phyloP scores from a whole-genome alignment of 2,797 vertebrate species.

The Capromys pilorides region DNA sequence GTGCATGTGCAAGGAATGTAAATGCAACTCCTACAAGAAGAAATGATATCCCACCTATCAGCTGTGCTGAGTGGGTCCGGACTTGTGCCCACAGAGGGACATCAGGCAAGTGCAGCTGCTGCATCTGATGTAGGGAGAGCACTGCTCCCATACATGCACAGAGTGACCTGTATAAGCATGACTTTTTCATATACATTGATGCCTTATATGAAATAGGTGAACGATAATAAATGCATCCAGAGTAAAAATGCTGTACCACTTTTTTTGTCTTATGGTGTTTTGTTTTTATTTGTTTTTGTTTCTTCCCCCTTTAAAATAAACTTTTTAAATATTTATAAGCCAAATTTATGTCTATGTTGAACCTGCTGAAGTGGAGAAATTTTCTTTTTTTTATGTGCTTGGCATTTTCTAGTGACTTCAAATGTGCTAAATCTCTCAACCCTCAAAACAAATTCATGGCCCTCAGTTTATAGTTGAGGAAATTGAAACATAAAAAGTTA shows the following conservation, averaged over 20 bases:
- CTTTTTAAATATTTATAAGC: not conserved
- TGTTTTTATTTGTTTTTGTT: no score
- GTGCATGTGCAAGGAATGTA: constrained; percentile 90
- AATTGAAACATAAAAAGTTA: constrained; percentile 2
- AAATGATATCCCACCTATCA: constrained; percentile 88
- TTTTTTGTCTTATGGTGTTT: no score
- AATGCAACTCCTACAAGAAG: constrained; percentile 88
- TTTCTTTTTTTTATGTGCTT: not conserved
- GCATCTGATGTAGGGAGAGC: constrained; percentile 83
- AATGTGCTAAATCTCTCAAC: not conserved
- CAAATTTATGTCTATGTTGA: constrained; percentile 24
- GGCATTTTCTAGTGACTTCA: not conserved
- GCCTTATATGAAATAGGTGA: not conserved
- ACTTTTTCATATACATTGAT: not conserved
- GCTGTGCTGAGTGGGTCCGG: constrained; percentile 91
- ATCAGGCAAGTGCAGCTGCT: constrained; percentile 88
- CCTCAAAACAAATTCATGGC: not conserved
- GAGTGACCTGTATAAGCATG: not conserved
- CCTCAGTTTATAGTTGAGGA: constrained; percentile 10
- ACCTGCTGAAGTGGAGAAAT: not conserved
- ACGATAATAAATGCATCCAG: constrained; percentile 34
- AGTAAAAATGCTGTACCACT: not conserved
- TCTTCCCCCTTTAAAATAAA: no score
- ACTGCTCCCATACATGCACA: not conserved
- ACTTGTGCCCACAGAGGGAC: constrained; percentile 91